Conservation (phyloP, 2,113 vertebrate species). For the Lampris megalopsis region DNA sequence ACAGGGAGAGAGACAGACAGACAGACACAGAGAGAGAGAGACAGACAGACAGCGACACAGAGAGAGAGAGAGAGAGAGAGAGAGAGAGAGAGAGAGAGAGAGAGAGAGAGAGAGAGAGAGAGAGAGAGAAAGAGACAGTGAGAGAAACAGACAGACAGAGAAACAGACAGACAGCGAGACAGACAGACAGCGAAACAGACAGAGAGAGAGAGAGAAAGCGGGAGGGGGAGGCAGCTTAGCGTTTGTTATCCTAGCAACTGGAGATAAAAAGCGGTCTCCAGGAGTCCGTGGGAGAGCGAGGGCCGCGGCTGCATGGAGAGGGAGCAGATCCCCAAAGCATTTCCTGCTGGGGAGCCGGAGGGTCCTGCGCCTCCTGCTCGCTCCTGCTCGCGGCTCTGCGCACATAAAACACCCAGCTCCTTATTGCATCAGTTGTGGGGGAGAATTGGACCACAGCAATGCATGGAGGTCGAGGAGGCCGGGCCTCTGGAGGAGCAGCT, state of each 20-base stretch:
- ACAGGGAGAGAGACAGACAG: too few relatives aligned
- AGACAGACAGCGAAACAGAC: slow-evolving; percentile 10
- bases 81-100: background rate
- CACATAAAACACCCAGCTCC: slow-evolving; percentile 68
- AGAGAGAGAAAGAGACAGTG: slow-evolving; percentile 7
- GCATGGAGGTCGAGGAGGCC: slow-evolving; percentile 71
- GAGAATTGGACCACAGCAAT: slow-evolving; percentile 58
- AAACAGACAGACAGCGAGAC: too few relatives aligned
- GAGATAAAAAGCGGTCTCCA: slow-evolving; percentile 73
- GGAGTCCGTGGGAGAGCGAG: slow-evolving; percentile 74
- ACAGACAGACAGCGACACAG: background rate
- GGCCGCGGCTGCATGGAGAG: slow-evolving; percentile 24
- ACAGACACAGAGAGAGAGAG: slow-evolving; percentile 12
- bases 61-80: background rate
- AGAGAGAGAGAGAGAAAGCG: slow-evolving; percentile 52
- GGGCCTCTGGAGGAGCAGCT: slow-evolving; percentile 60
- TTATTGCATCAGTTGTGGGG: slow-evolving; percentile 71
- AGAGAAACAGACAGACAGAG: too few relatives aligned
- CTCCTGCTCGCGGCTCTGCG: slow-evolving; percentile 71
- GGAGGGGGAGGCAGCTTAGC: slow-evolving; percentile 71
- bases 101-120: background rate
- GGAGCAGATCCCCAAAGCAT: slow-evolving; percentile 75
- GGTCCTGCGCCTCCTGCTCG: slow-evolving; percentile 66
- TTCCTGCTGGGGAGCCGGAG: slow-evolving; percentile 79
- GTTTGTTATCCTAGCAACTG: slow-evolving; percentile 75